Evolutionary conservation across 2,888 invertebrate genomes (phyloP).

Genomic region (Stenotaenia linearis): DNA sequence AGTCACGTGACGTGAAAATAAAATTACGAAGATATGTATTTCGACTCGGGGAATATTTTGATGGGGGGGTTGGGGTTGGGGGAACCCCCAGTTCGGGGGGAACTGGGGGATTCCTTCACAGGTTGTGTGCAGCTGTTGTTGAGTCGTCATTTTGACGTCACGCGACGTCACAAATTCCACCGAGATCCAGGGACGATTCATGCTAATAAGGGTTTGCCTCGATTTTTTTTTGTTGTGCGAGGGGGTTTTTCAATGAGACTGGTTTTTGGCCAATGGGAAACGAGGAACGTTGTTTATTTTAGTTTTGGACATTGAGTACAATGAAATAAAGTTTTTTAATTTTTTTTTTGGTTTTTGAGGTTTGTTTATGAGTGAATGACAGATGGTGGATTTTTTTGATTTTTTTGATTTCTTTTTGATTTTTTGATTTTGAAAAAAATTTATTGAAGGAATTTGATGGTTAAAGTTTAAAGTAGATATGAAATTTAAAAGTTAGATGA

Average conservation of each 20-base stretch:
- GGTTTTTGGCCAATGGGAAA: neutral
- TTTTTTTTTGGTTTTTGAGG: too few species aligned
- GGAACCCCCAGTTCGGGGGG: neutral
- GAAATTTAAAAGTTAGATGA: too few species aligned
- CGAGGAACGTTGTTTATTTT: neutral
- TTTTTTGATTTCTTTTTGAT: too few species aligned
- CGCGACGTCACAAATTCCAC: neutral
- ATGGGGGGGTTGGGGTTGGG: neutral
- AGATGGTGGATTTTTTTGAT: too few species aligned
- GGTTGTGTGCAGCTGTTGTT: neutral
- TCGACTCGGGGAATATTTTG: neutral
- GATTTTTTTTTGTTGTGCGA: neutral
- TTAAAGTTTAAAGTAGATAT: too few species aligned
- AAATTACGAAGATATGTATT: neutral
- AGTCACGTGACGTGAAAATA: neutral
- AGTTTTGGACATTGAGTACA: neutral
- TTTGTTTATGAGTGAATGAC: too few species aligned
- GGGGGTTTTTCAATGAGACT: neutral
- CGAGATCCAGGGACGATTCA: too few species aligned
- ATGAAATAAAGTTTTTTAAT: neutral
- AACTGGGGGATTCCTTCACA: neutral
- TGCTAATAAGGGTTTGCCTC: neutral
- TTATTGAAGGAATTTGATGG: too few species aligned
- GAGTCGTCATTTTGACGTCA: slow-evolving; percentile 9
- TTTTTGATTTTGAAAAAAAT: too few species aligned